phyloP scores from a whole-genome alignment of 53 echinoderm and acorn worm species.

The Actinopyga echinites region DNA sequence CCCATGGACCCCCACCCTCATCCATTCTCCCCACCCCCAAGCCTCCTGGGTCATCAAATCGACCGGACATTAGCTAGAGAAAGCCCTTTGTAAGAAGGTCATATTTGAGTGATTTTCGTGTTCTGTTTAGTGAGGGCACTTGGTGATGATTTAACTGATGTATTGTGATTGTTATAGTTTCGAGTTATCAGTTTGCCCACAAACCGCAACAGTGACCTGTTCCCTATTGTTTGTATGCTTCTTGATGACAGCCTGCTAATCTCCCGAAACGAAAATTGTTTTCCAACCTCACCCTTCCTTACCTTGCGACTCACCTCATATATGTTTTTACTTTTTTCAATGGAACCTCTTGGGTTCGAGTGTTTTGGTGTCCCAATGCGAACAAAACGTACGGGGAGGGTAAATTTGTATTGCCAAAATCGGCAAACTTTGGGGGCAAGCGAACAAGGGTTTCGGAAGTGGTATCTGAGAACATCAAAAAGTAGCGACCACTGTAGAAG shows the following conservation, averaged over 20 bases:
- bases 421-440: constrained; percentile 2
- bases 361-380: constrained; percentile 16
- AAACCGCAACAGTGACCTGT: constrained; percentile 44
- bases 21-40: no score
- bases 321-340: background rate
- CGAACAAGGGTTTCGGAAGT: constrained; percentile 24
- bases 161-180: no score
- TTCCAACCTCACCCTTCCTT: background rate
- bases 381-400: constrained; percentile 5
- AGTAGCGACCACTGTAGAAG: constrained; percentile 11
- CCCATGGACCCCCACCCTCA: no score
- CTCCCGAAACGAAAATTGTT: constrained; percentile 41
- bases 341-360: background rate
- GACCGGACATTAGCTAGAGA: no score
- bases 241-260: constrained; percentile 19
- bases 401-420: constrained; percentile 31
- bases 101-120: no score
- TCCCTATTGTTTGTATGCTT: constrained; percentile 21
- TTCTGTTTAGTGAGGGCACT: no score
- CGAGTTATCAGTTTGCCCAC: no score
- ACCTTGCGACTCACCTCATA: no score
- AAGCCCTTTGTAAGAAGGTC: no score
- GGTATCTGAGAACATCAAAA: constrained; percentile 12
- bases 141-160: no score
- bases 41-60: no score